These are phyloP conservation scores for Fregetta grallaria DNA, from an alignment of 2,113 vertebrate species.

Conservation along the genomic window DNA sequence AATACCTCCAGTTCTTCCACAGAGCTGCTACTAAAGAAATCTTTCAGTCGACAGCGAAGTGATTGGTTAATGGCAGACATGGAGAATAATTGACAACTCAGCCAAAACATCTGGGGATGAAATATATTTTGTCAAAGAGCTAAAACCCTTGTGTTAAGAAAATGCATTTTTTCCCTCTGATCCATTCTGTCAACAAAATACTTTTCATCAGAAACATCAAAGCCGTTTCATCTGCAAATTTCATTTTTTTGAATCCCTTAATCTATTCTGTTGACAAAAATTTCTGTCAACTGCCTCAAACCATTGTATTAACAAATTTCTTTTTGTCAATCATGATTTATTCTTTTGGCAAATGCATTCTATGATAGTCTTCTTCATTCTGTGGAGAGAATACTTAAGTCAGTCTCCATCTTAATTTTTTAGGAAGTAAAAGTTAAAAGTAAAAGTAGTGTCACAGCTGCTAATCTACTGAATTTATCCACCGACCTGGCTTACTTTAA, in stretches of 20 bases:
- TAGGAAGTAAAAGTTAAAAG: not conserved
- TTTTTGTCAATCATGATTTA: slow-evolving; percentile 76
- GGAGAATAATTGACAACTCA: slow-evolving; percentile 54
- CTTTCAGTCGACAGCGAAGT: not conserved
- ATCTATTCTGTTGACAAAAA: slow-evolving; percentile 78
- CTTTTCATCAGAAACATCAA: slow-evolving; percentile 76
- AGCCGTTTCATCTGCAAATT: slow-evolving; percentile 74
- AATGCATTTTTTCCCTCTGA: slow-evolving; percentile 64
- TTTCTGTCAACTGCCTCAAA: slow-evolving; percentile 75
- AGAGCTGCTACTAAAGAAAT: not conserved
- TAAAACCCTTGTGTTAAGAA: slow-evolving; percentile 64
- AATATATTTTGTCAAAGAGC: slow-evolving; percentile 68
- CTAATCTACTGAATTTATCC: not conserved
- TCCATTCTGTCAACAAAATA: slow-evolving; percentile 76
- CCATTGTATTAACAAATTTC: slow-evolving; percentile 77
- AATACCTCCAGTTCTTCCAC: not conserved
- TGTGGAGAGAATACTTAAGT: slow-evolving; percentile 25
- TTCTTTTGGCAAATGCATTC: slow-evolving; percentile 40
- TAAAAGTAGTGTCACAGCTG: not conserved
- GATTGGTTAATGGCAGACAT: slow-evolving; percentile 27
- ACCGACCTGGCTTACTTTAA: not conserved
- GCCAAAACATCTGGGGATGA: slow-evolving; percentile 59
- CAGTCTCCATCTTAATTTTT: slow-evolving; percentile 33
- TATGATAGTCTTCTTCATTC: slow-evolving; percentile 8
- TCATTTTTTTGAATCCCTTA: slow-evolving; percentile 73